A percentile compares a stretch with the other conserved stretches of the same genome.
Evolutionary conservation across 2,888 invertebrate genomes (phyloP).

Genomic region (Congeria kusceri): DNA sequence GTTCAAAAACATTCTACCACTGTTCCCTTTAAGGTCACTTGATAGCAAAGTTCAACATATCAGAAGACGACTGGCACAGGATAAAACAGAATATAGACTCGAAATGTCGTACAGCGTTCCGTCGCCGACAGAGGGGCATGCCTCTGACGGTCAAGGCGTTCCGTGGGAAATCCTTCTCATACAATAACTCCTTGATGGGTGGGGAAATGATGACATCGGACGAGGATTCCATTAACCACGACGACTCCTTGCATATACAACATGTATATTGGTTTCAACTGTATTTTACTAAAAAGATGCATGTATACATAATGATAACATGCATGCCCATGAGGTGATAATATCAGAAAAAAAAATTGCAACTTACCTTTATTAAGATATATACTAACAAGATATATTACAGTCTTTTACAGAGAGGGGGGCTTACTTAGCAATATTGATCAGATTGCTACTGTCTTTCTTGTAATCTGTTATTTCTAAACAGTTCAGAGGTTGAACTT

Average conservation of each 20-base stretch:
- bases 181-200: constrained; percentile 61
- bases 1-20: too few species aligned
- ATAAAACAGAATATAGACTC: constrained; percentile 87
- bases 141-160: constrained; percentile 84
- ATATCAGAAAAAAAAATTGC: too few species aligned
- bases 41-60: constrained; percentile 86
- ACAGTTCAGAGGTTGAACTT: too few species aligned
- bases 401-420: too few species aligned
- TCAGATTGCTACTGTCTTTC: too few species aligned
- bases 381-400: too few species aligned
- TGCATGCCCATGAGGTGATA: too few species aligned
- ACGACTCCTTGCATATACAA: constrained; percentile 77
- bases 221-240: constrained; percentile 74
- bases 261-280: constrained; percentile 59
- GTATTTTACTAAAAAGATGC: too few species aligned
- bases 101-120: constrained; percentile 87
- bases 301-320: too few species aligned
- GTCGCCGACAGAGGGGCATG: constrained; percentile 81
- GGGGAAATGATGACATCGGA: constrained; percentile 77
- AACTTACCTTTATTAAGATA: too few species aligned
- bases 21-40: constrained; percentile 84
- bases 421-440: too few species aligned
- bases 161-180: constrained; percentile 77
- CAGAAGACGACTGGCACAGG: constrained; percentile 87
- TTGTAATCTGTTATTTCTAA: too few species aligned